Base-by-base conservation (phyloP, 1,140 invertebrate species). In the Drosophila sp. region DNA sequence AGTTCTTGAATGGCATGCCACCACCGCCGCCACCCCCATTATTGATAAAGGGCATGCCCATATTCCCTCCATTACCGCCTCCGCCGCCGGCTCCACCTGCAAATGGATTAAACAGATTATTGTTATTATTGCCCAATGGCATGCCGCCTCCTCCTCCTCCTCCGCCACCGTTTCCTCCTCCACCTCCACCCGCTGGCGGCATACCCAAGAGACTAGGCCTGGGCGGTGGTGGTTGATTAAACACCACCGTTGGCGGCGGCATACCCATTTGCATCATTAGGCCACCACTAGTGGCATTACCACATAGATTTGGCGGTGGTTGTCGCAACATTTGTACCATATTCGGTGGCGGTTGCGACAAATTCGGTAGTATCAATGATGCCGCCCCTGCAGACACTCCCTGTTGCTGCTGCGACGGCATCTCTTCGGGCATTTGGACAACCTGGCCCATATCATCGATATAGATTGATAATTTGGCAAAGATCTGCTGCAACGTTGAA, bases 401-500 rank as follows among this genome's bases (percentile, higher is more conserved):
- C 32, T 10, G 17, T 38, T 5, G 25, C 60, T 10, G 17, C 44
- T 5, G 25, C 60, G 44, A 69, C 7, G 70, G 71, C 54, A 57
- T 70, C 38, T 81, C 83, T 30, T 91, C 91, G 27, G 90, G 89
- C 80, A 94, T 66, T 87, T 94, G 92, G 32, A 93, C 92, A 91
- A 94, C 93, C 80, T 94, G 90, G 29, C 94, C 92, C 81, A 93
- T 92, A 78, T 94, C 93, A 78, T 93, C 91, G 55, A 94, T 90
- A 72, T 93, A 91, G 72, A 93, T 92, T 27, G 92, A 93, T 70
- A 94, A 90, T 82, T 94, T 94, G n/a, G 92, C 92, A 38, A 95
- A 93, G 79, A 95, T 94, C 61, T 92, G 93, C 73, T 93, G 92
- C 38, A 94, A 90, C 38, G 93, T 91, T 32, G 85, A 90, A 84